Evolutionary conservation across 2,888 invertebrate genomes (phyloP).

Genomic region (Sialis fuliginosa): DNA sequence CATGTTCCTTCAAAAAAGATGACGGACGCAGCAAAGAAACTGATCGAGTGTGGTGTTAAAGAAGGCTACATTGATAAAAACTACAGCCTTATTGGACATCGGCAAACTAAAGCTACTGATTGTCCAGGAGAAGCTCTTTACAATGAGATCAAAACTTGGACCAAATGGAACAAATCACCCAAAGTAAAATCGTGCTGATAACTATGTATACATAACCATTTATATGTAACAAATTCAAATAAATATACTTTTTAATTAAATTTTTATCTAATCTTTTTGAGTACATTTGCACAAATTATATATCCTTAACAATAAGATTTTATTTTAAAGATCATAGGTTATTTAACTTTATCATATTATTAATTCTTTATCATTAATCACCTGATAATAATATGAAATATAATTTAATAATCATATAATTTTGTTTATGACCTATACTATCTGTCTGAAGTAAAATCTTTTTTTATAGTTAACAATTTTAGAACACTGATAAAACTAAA

Average conservation of each 20-base stretch:
- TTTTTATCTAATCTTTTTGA: no score
- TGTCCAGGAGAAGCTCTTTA: slow-evolving; percentile 29
- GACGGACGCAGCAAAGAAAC: slow-evolving; percentile 21
- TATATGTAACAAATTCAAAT: no score
- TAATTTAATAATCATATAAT: no score
- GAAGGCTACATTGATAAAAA: slow-evolving; percentile 22
- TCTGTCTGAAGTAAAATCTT: no score
- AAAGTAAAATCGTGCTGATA: neutral
- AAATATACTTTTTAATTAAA: no score
- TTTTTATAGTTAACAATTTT: no score
- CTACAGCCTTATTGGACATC: slow-evolving; percentile 24
- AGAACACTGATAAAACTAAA: no score
- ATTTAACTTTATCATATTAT: no score
- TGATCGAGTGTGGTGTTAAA: slow-evolving; percentile 25
- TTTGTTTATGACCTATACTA: no score
- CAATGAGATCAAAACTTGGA: slow-evolving; percentile 28
- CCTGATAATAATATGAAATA: no score
- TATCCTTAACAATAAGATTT: neutral
- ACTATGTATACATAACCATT: neutral
- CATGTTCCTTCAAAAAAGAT: slow-evolving; percentile 21
- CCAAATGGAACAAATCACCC: slow-evolving; percentile 10
- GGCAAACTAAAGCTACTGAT: slow-evolving; percentile 24
- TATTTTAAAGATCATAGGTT: neutral
- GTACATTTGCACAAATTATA: no score
- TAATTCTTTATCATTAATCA: no score